Percentiles rank a stretch among this genome's conserved stretches.
These are phyloP conservation scores for Drosophila demipolita DNA, from an alignment of 2,888 invertebrate species.

Conservation along the genomic window DNA sequence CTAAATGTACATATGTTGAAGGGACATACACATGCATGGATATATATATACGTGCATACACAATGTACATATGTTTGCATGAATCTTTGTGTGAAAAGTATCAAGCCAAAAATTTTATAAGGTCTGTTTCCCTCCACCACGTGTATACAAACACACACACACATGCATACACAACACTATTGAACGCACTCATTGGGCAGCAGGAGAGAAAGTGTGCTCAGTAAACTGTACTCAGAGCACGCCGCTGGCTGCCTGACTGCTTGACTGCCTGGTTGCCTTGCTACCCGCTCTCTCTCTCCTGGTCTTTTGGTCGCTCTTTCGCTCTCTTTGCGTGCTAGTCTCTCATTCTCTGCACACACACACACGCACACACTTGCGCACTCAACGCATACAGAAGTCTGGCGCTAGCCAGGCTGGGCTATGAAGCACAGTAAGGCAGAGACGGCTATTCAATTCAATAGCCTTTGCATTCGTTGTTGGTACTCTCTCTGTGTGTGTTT, in stretches of 20 bases:
- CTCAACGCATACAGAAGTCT: constrained; percentile 72
- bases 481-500: constrained; percentile 84
- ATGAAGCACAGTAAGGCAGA: constrained; percentile 73
- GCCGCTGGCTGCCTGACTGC: constrained; percentile 29
- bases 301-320: constrained; percentile 18
- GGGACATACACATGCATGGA: constrained; percentile 5
- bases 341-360: constrained; percentile 49
- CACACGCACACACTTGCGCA: constrained; percentile 66
- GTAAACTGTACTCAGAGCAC: constrained; percentile 66
- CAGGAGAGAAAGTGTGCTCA: constrained; percentile 58
- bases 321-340: constrained; percentile 1
- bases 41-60: constrained; percentile 32
- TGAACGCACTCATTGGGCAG: constrained; percentile 37
- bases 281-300: constrained; percentile 24
- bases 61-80: constrained; percentile 42
- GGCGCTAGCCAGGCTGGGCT: constrained; percentile 64
- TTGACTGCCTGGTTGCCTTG: constrained; percentile 16
- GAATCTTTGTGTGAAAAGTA: constrained; percentile 50
- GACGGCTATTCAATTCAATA: constrained; percentile 84
- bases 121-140: constrained; percentile 74
- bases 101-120: constrained; percentile 62
- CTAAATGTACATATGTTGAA: constrained; percentile 22
- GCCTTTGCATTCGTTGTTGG: constrained; percentile 84
- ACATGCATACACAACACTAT: constrained; percentile 39
- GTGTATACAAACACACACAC: constrained; percentile 65